Percentiles rank a stretch among this genome's conserved stretches.
phyloP scores from a whole-genome alignment of 2,113 vertebrate genomes.

The Mastomys coucha region DNA sequence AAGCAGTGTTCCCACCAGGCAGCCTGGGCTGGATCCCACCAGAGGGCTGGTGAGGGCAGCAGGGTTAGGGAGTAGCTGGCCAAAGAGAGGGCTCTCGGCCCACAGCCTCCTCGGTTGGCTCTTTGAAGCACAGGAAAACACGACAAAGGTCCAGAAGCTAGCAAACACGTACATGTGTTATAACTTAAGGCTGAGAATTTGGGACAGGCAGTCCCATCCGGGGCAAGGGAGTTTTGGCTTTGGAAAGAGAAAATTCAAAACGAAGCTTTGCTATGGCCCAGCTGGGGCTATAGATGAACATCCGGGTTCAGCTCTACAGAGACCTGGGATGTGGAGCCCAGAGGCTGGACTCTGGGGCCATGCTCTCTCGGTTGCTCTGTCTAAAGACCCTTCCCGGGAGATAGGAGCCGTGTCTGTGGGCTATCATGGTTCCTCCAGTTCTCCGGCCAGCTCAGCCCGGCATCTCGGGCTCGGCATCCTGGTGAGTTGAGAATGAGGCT shows the following conservation, averaged over 20 bases:
- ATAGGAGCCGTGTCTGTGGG: conserved; percentile 37
- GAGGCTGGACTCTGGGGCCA: conserved; percentile 7
- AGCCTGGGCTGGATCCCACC: conserved; percentile 22
- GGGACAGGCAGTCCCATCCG: conserved; percentile 25
- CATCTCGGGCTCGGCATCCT: neutral
- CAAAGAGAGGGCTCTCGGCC: neutral
- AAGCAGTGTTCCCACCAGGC: neutral
- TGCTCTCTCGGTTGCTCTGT: conserved; percentile 37
- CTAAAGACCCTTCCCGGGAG: conserved; percentile 67
- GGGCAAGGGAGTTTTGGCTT: conserved; percentile 46
- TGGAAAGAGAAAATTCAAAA: neutral
- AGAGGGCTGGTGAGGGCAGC: neutral
- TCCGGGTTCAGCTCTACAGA: conserved; percentile 54
- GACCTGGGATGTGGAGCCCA: neutral
- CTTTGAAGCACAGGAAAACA: conserved; percentile 71
- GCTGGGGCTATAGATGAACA: fast-evolving
- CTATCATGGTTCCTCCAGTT: conserved; percentile 38
- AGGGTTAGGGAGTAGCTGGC: neutral
- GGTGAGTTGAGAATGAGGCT: neutral
- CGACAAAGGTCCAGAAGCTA: neutral
- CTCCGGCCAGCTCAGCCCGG: neutral
- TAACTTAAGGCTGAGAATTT: conserved; percentile 70
- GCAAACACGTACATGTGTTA: conserved; percentile 56
- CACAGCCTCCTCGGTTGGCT: conserved; percentile 33
- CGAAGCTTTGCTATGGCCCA: conserved; percentile 13